Percentiles rank a stretch among this genome's conserved stretches.
Evolutionary conservation across 2,888 invertebrate species (phyloP).

Genomic region (Acrobasis suavella): DNA sequence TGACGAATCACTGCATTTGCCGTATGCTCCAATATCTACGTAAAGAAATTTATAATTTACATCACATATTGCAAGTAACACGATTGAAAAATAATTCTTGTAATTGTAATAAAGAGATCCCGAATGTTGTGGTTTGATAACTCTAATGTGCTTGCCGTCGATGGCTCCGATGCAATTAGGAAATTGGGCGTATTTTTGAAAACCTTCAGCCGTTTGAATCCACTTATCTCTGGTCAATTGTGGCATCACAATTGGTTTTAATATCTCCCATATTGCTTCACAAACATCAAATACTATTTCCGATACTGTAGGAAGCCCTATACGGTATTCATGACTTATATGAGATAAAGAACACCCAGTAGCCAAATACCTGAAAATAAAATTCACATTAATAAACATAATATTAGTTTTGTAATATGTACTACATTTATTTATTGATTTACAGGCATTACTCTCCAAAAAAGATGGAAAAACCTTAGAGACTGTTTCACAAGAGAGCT

Average conservation of each 20-base stretch:
- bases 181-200: slow-evolving; percentile 40
- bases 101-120: slow-evolving; percentile 28
- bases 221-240: slow-evolving; percentile 36
- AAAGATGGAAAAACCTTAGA: slow-evolving; percentile 40
- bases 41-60: slow-evolving; percentile 23
- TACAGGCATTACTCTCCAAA: slow-evolving; percentile 36
- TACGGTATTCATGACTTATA: slow-evolving; percentile 20
- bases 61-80: slow-evolving; percentile 25
- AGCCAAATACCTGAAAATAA: slow-evolving; percentile 38
- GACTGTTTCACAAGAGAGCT: slow-evolving; percentile 38
- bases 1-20: slow-evolving; percentile 30
- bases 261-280: slow-evolving; percentile 38
- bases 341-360: slow-evolving; percentile 39
- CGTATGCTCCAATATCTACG: slow-evolving; percentile 29
- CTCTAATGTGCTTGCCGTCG: slow-evolving; percentile 37
- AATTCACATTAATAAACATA: slow-evolving; percentile 24
- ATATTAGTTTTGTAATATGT: too few relatives aligned
- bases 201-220: slow-evolving; percentile 37
- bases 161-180: slow-evolving; percentile 39
- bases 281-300: background rate
- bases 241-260: slow-evolving; percentile 29
- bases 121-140: slow-evolving; percentile 30
- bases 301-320: slow-evolving; percentile 33
- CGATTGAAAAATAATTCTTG: slow-evolving; percentile 27
- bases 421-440: slow-evolving; percentile 23